phyloP scores from a whole-genome alignment of 1,140 invertebrate genomes.

The Diabrotica virgifera region DNA sequence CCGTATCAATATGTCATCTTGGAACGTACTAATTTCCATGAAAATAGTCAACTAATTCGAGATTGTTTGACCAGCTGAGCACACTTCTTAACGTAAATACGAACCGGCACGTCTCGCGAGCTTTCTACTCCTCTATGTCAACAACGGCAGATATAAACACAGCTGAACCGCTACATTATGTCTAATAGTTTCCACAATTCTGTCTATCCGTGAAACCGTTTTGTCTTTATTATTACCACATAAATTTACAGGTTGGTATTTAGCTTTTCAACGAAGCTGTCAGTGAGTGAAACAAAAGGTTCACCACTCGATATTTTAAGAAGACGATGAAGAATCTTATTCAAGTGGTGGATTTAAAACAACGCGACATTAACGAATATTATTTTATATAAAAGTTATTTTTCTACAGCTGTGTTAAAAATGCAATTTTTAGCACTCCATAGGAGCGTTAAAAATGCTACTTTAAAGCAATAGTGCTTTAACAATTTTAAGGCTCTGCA shows the following conservation, averaged over 20 bases:
- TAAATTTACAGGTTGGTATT: constrained; percentile 19
- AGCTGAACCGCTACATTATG: constrained; percentile 28
- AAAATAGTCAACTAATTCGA: constrained; percentile 14
- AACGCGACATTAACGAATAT: too few species aligned
- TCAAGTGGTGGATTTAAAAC: too few species aligned
- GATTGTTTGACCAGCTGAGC: constrained; percentile 30
- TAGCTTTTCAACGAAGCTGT: background rate
- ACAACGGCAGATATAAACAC: constrained; percentile 28
- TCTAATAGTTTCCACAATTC: constrained; percentile 31
- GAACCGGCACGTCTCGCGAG: constrained; percentile 29
- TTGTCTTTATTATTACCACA: constrained; percentile 25
- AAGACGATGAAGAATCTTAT: background rate
- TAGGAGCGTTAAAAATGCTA: too few species aligned
- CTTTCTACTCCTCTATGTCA: constrained; percentile 32
- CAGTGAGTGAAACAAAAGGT: background rate
- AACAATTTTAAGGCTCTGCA: too few species aligned
- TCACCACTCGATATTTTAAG: background rate
- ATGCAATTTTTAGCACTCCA: too few species aligned
- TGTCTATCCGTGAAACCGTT: constrained; percentile 23
- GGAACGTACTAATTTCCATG: constrained; percentile 1
- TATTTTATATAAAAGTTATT: too few species aligned
- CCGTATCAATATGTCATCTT: constrained; percentile 1
- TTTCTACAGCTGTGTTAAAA: too few species aligned
- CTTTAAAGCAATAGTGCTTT: too few species aligned
- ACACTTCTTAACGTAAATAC: constrained; percentile 34